Base-by-base conservation (phyloP, 1,140 invertebrate species). In the Sinonovacula constricta region DNA sequence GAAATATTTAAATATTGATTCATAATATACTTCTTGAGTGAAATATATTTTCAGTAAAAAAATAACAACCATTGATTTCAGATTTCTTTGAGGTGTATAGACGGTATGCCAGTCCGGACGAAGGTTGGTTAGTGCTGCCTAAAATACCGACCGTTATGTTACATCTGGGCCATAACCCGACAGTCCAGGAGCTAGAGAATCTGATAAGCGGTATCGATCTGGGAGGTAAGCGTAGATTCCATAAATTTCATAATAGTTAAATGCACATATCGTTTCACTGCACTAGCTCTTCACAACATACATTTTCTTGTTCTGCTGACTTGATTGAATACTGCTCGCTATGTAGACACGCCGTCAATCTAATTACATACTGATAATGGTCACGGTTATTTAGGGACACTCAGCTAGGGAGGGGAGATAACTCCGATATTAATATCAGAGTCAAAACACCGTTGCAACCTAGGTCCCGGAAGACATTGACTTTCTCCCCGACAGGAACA, bases 101-200 rank as follows among this genome's bases (percentile, higher is more conserved):
- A 36, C 28, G 45, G 14, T 67, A 76, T 34, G 72, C 63, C 63
- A 63, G 31, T 14, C 12, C 39, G 0, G 14, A 28, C 1, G 33
- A 45, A 54, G 72, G 72, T 18, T 31, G 31, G 45, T 30, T 76
- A 56, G 30, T 36, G 30, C 15, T 76, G 28, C 28, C 10, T n/a
- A 63, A 76, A 18, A 10, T 76, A 30, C 59, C 72, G 2, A 28
- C 49, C 14, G 72, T 60, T 0, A 66, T 76, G 62, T 31, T 76
- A 15, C 22, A 39, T 56, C 72, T 76, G 3, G 72, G 72, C 39
- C 72, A 76, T 36, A 76, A 76, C 49, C 72, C 72, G 14, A 76
- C 72, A 39, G 34, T 56, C 3, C 28, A 51, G 2, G 62, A 76
- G 49, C 72, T 76, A 1, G 33, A 57, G 10, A 67, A 39, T 15